Evolutionary conservation across 2,797 vertebrate genomes (phyloP).

Genomic region (Leptoclinus maculatus): DNA sequence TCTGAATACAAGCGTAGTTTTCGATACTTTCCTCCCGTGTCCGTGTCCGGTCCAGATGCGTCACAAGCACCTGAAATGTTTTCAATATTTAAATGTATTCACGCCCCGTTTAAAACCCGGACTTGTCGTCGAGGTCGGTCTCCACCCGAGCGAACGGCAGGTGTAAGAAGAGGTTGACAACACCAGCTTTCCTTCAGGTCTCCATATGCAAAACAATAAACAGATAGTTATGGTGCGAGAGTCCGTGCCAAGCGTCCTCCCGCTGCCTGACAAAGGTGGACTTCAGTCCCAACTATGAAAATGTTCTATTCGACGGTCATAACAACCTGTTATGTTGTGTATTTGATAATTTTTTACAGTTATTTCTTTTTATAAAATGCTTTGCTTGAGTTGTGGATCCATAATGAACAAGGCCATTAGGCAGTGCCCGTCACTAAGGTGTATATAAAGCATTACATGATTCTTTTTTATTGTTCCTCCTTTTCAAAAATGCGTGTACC

Average conservation of each 20-base stretch:
- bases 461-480: slow-evolving; percentile 1
- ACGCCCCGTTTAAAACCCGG: slow-evolving; percentile 12
- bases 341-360: slow-evolving; percentile 51
- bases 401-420: slow-evolving; percentile 78
- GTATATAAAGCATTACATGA: slow-evolving; percentile 62
- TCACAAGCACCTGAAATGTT: slow-evolving; percentile 35
- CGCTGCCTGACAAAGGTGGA: slow-evolving; percentile 47
- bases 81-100: slow-evolving; percentile 41
- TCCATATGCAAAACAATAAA: slow-evolving; percentile 46
- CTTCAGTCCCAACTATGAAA: slow-evolving; percentile 36
- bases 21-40: not conserved
- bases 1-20: not conserved
- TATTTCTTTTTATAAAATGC: slow-evolving; percentile 15
- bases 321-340: slow-evolving; percentile 55
- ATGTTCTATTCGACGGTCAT: slow-evolving; percentile 41
- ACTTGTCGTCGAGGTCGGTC: slow-evolving; percentile 10
- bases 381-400: slow-evolving; percentile 59
- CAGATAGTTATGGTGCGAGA: slow-evolving; percentile 11
- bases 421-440: slow-evolving; percentile 75
- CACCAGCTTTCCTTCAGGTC: slow-evolving; percentile 36
- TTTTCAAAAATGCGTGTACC: slow-evolving; percentile 33
- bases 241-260: slow-evolving; percentile 70
- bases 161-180: slow-evolving; percentile 22
- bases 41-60: not conserved
- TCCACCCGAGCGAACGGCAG: slow-evolving; percentile 39